phyloP scores from a whole-genome alignment of 2,797 vertebrate species.

The Crax fasciolata region DNA sequence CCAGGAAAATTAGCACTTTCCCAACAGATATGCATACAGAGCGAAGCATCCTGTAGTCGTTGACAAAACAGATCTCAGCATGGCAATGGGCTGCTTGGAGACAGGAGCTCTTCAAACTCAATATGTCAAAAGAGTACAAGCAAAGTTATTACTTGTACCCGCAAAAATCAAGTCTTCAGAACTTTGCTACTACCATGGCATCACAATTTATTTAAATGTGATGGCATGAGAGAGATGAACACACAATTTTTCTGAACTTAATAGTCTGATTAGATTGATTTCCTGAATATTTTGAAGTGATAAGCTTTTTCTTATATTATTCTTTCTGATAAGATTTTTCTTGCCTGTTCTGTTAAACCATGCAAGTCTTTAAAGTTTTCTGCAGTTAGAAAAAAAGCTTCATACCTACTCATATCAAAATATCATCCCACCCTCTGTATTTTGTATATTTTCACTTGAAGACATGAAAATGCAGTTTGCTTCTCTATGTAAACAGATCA shows the following conservation, averaged over 20 bases:
- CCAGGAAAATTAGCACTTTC: conserved; percentile 67
- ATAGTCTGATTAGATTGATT: not conserved
- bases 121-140: not conserved
- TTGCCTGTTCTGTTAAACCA: not conserved
- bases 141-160: not conserved
- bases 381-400: not conserved
- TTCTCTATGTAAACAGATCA: fast-evolving
- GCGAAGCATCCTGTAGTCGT: conserved; percentile 26
- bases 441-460: not conserved
- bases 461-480: not conserved
- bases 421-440: fast-evolving
- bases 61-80: conserved; percentile 51
- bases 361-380: not conserved
- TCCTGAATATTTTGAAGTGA: not conserved
- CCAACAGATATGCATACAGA: conserved; percentile 1
- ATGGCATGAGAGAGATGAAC: not conserved
- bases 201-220: not conserved
- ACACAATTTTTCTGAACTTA: not conserved
- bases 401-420: not conserved
- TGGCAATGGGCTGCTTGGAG: not conserved
- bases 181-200: not conserved
- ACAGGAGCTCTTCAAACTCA: not conserved
- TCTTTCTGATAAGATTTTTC: not conserved
- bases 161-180: not conserved
- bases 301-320: not conserved